Base-by-base conservation (phyloP, 2,113 vertebrate species). In the Mellivora capensis region DNA sequence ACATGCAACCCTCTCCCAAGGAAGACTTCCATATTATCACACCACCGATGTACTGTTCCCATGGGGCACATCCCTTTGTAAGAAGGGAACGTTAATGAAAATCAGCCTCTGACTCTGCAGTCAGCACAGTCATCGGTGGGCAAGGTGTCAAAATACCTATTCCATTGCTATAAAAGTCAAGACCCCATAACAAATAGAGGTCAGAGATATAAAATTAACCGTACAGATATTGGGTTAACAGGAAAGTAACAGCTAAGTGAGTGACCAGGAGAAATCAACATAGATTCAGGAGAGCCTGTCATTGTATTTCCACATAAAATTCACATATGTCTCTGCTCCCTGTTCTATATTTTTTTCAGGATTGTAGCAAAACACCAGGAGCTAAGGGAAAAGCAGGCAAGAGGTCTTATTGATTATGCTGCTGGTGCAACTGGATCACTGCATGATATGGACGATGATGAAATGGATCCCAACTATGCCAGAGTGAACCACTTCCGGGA, bases 381-480 rank as follows among this genome's bases (percentile, higher is more conserved):
- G 97, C 98, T 99, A 94, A 98, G 99, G 27, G 99, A 99, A 77
- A 99, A 99, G 15, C 99, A 99, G 20, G 97, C 98, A 89, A 99
- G 98, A 96, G 98, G 98, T 15, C 98, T 99, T 67, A 95, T 97
- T 11, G 99, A 99, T 94, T 99, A 98, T 95, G 95, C 97, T 49
- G 0, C 93, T 57, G 94, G 93, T 34, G 91, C 94, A 76, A 87
- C 93, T 84, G 98, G 98, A 37, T 80, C 97, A 10, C 42, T 97
- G 1, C 99, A 99, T 17, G 99, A 99, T 61, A 99, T 99, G 6
- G 99, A 99, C 25, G 99, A 99, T 72, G 99, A 99, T 82, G 99
- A 99, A 81, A 91, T 98, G 61, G 99, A 99, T 98, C 99, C 99
- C 49, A 99, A 99, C 98, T 99, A 99, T 2, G 99, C 99, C 93